phyloP scores from a whole-genome alignment of 2,888 invertebrate genomes.

The Pristionchus exspectatus region DNA sequence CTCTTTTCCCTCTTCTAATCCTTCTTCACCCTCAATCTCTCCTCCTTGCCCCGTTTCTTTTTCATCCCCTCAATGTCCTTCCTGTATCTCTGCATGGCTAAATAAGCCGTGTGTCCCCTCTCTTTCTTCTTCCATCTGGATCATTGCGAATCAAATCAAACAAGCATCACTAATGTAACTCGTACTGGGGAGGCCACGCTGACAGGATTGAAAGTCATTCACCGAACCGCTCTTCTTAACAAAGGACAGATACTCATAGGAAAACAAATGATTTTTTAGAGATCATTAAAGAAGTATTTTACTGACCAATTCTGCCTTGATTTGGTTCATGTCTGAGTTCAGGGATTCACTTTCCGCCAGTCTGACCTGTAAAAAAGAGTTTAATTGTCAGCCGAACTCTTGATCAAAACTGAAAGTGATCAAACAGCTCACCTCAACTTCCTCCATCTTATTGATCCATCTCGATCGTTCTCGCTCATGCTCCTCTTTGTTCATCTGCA shows the following conservation, averaged over 20 bases:
- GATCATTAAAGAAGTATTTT: no score
- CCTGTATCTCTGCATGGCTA: conserved; percentile 43
- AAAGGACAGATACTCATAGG: neutral
- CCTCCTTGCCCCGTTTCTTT: neutral
- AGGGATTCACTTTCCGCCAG: conserved; percentile 70
- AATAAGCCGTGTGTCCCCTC: conserved; percentile 18
- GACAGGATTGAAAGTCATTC: conserved; percentile 12
- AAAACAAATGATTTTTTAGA: neutral
- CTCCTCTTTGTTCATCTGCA: conserved; percentile 74
- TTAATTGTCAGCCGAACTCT: neutral
- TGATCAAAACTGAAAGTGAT: conserved; percentile 6
- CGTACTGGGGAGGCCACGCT: conserved; percentile 10
- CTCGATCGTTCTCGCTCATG: conserved; percentile 74
- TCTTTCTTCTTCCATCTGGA: neutral
- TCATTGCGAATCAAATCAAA: conserved; percentile 46
- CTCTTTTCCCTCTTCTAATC: conserved; percentile 38
- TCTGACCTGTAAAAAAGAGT: neutral
- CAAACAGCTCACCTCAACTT: conserved; percentile 67
- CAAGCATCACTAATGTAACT: conserved; percentile 41
- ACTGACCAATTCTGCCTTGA: conserved; percentile 75
- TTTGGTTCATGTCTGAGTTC: conserved; percentile 74
- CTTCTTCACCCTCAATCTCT: conserved; percentile 10
- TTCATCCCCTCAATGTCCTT: neutral
- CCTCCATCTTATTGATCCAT: conserved; percentile 75
- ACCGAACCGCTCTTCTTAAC: neutral